Percentiles rank a stretch among this genome's conserved stretches.
These are phyloP conservation scores for Meloidogyne chitwoodi DNA, from an alignment of 1,140 invertebrate species.

Conservation along the genomic window DNA sequence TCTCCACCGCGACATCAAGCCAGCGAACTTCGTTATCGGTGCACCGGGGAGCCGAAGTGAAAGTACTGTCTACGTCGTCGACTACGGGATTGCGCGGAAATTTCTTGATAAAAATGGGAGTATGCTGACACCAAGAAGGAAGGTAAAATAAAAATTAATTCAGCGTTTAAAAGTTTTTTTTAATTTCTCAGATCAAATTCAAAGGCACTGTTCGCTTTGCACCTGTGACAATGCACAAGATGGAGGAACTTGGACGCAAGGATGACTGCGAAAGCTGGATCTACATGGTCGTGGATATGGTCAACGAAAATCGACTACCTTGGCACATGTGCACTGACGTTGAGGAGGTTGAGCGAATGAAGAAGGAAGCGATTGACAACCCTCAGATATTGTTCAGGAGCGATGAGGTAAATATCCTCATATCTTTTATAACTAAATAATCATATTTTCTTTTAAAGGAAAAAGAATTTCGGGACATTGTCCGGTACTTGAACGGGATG, in stretches of 20 bases:
- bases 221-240: conserved; percentile 40
- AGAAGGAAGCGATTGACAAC: background rate
- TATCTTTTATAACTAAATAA: background rate
- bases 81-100: background rate
- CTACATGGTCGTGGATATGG: conserved; percentile 39
- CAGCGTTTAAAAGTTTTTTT: background rate
- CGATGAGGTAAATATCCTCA: background rate
- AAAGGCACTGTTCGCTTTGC: conserved; percentile 50
- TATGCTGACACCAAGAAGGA: background rate
- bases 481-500: background rate
- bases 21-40: background rate
- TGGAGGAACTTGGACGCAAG: conserved; percentile 40
- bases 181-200: conserved; percentile 4
- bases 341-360: conserved; percentile 49
- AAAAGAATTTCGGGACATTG: background rate
- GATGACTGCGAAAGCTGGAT: conserved; percentile 40
- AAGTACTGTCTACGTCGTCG: background rate
- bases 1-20: conserved; percentile 7
- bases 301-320: conserved; percentile 36
- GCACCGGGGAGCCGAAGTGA: background rate
- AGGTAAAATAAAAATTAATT: background rate
- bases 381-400: background rate
- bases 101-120: background rate
- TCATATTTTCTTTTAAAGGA: background rate
- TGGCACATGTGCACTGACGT: conserved; percentile 45